Conservation (phyloP, 2,113 vertebrate species). For the Nasalis larvatus region DNA sequence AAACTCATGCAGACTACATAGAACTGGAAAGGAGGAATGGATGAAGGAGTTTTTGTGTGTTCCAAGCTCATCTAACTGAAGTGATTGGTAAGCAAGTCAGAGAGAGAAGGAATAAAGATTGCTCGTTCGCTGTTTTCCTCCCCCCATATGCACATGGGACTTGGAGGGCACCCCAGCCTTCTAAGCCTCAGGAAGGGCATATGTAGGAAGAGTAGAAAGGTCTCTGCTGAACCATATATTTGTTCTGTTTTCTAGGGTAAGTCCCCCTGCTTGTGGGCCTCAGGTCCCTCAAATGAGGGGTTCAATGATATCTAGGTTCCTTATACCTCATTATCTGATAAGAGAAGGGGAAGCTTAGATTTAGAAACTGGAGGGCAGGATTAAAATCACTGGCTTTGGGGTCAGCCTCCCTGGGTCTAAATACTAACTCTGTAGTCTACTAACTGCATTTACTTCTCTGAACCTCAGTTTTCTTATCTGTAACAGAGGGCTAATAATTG, state of each 20-base stretch:
- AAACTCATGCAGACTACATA: neutral
- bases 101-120: neutral
- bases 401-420: neutral
- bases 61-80: neutral
- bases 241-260: neutral
- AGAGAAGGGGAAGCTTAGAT: neutral
- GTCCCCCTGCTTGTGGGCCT: neutral
- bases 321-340: neutral
- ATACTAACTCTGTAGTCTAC: neutral
- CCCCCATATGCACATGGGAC: fast-evolving
- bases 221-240: neutral
- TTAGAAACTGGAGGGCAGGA: neutral
- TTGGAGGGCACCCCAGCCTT: no score
- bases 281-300: no score
- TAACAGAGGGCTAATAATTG: neutral
- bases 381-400: neutral
- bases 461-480: neutral
- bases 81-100: neutral
- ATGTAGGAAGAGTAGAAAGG: no score
- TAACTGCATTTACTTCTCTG: neutral
- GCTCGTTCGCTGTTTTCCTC: fast-evolving
- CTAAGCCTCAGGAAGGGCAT: neutral
- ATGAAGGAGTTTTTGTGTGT: neutral
- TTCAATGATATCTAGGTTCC: neutral
- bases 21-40: neutral